A percentile compares a stretch with the other conserved stretches of the same genome.
phyloP scores from a whole-genome alignment of 2,797 vertebrate species.

The Nannoperca australis region DNA sequence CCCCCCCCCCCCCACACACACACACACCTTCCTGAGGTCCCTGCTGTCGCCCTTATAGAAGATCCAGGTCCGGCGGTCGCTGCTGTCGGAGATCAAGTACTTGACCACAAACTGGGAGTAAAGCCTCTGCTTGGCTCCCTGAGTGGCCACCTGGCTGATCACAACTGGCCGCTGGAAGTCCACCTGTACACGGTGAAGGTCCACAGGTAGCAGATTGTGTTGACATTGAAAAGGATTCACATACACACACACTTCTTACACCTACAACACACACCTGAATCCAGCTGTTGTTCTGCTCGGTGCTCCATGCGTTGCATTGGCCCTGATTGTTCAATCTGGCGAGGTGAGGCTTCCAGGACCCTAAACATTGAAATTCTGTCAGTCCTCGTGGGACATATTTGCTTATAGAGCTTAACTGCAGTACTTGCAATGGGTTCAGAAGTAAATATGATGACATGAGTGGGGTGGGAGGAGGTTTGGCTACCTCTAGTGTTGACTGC shows the following conservation, averaged over 20 bases:
- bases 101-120: constrained; percentile 82
- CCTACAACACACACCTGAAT: constrained; percentile 88
- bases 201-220: not conserved
- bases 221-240: not conserved
- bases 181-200: constrained; percentile 83
- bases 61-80: constrained; percentile 89
- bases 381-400: not conserved
- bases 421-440: not conserved
- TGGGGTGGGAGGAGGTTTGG: not conserved
- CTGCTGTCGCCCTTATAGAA: constrained; percentile 91
- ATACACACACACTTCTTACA: not conserved
- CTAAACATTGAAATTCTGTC: constrained; percentile 75
- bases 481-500: constrained; percentile 87
- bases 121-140: constrained; percentile 91
- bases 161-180: constrained; percentile 92
- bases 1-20: too few species aligned
- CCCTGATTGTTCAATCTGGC: constrained; percentile 92
- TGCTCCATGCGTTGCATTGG: constrained; percentile 95
- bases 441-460: not conserved
- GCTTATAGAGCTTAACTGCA: not conserved
- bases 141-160: constrained; percentile 92
- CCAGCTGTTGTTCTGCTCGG: constrained; percentile 81
- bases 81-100: constrained; percentile 91
- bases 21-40: constrained; percentile 57
- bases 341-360: constrained; percentile 90